Base-by-base conservation (phyloP, 2,888 invertebrate genomes). In the Liposcelis brunnea region DNA sequence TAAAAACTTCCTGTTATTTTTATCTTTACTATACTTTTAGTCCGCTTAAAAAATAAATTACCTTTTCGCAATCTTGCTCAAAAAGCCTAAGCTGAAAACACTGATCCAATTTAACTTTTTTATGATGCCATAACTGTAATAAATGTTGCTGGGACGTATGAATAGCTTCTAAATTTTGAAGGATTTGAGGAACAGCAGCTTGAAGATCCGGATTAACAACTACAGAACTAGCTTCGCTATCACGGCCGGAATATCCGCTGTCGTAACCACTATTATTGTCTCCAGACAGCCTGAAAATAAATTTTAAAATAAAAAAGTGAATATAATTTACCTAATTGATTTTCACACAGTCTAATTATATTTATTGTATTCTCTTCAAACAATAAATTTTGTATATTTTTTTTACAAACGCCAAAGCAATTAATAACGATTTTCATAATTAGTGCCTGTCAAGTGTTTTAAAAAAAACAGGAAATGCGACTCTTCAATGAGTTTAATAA, bases 1-100 rank as follows among this genome's bases (percentile, higher is more conserved):
- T n/a, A n/a, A n/a, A n/a, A n/a, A n/a, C n/a, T n/a, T n/a, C n/a
- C n/a, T n/a, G n/a, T n/a, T n/a, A n/a, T n/a, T n/a, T n/a, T n/a
- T n/a, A n/a, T n/a, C n/a, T n/a, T n/a, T n/a, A n/a, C n/a, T n/a
- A n/a, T n/a, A n/a, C n/a, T n/a, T n/a, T n/a, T n/a, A n/a, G n/a
- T n/a, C n/a, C n/a, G n/a, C n/a, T n/a, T n/a, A n/a, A n/a, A n/a
- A n/a, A n/a, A n/a, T n/a, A n/a, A n/a, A n/a, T n/a, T 57, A 83
- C 84, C 76, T 90, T 94, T 62, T 94, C 91, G 55, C 94, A 95
- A 62, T 97, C 97, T 61, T 91, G 89, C 64, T 97, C 95, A 60
- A 95, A 94, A 40, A 95, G 74, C 43, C 94, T 72, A 55, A 95
- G 72, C 62, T 97, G 94, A 60, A 94, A 89, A 61, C 94, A 93